Conservation (phyloP, 2,113 vertebrate species). For the Xenus cinereus region DNA sequence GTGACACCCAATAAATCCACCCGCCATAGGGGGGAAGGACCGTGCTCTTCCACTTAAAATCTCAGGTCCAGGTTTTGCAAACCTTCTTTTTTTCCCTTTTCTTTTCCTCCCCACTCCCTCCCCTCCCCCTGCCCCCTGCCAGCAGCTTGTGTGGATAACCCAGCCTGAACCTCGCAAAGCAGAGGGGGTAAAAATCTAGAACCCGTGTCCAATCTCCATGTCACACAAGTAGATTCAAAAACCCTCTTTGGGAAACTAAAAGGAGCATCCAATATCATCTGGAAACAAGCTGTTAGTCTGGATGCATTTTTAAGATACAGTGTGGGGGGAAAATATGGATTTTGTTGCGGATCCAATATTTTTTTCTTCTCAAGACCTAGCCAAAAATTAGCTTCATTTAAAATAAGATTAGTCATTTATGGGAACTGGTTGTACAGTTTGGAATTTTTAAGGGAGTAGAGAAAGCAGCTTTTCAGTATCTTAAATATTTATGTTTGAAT, state of each 20-base stretch:
- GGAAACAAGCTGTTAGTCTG: slow-evolving; percentile 64
- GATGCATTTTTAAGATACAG: slow-evolving; percentile 48
- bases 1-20: slow-evolving; percentile 70
- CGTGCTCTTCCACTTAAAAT: background rate
- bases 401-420: slow-evolving; percentile 64
- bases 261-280: slow-evolving; percentile 55
- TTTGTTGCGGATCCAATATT: slow-evolving; percentile 44
- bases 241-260: background rate
- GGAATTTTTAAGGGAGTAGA: slow-evolving; percentile 44
- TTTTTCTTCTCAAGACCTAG: slow-evolving; percentile 35
- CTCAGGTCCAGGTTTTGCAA: background rate
- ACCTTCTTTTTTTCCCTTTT: rapidly evolving
- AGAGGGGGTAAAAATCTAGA: background rate
- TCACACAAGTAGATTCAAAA: background rate
- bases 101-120: no score
- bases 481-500: slow-evolving; percentile 62
- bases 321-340: slow-evolving; percentile 28
- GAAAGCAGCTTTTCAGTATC: slow-evolving; percentile 30
- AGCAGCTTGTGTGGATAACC: background rate
- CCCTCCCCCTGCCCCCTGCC: background rate
- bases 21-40: slow-evolving; percentile 43
- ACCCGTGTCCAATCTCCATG: rapidly evolving
- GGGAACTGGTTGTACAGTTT: slow-evolving; percentile 36
- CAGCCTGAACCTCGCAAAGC: background rate
- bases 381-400: slow-evolving; percentile 66